Percentiles rank a stretch among this genome's conserved stretches.
Conservation (phyloP, 23 tunicate species). For the Phallusia fumigata region DNA sequence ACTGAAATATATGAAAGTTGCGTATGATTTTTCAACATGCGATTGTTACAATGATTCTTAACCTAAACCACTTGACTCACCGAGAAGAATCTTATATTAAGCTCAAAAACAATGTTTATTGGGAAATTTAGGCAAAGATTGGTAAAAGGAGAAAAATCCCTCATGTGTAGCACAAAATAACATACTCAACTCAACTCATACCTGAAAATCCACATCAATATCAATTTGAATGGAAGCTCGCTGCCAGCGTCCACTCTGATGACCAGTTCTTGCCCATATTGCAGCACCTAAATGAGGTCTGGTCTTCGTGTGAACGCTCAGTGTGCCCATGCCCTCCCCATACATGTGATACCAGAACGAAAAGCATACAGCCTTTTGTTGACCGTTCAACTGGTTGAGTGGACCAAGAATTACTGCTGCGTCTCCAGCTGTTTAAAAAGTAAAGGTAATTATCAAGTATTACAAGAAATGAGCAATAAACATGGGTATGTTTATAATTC, state of each 20-base stretch:
- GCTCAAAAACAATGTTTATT: conserved; percentile 26
- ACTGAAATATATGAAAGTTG: not conserved
- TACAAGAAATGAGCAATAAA: too few relatives aligned
- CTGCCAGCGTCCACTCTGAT: conserved; percentile 53
- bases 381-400: conserved; percentile 32
- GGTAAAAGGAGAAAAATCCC: too few relatives aligned
- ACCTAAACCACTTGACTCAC: conserved; percentile 22
- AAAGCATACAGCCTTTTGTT: conserved; percentile 26
- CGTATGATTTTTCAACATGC: not conserved
- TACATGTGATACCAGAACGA: conserved; percentile 76
- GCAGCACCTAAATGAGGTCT: conserved; percentile 55
- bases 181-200: conserved; percentile 10
- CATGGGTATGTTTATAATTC: too few relatives aligned
- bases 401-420: conserved; percentile 41
- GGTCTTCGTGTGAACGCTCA: conserved; percentile 47
- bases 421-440: conserved; percentile 17
- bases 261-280: conserved; percentile 37
- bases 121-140: conserved; percentile 36
- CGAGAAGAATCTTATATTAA: conserved; percentile 22
- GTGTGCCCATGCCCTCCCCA: conserved; percentile 44
- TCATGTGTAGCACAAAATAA: not conserved
- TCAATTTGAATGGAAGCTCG: conserved; percentile 32
- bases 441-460: too few relatives aligned
- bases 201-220: conserved; percentile 57
- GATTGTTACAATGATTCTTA: not conserved